A percentile compares a stretch with the other conserved stretches of the same genome.
These are phyloP conservation scores for Agrilus mali DNA, from an alignment of 2,888 invertebrate species.

Conservation along the genomic window DNA sequence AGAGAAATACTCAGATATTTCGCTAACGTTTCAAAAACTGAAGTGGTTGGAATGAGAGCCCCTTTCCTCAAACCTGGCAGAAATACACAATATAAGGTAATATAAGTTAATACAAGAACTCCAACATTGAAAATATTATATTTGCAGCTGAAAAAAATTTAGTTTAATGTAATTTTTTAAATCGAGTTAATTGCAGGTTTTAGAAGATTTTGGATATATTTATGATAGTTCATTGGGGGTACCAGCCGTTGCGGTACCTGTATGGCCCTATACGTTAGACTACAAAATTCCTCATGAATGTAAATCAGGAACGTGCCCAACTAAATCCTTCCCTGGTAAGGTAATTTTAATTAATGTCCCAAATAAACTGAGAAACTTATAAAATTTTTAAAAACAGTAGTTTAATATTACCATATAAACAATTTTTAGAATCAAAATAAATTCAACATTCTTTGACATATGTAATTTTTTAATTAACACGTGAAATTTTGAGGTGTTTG, in stretches of 20 bases:
- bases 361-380: background rate
- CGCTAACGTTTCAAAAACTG: slow-evolving; percentile 67
- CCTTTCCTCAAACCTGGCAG: slow-evolving; percentile 87
- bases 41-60: slow-evolving; percentile 77
- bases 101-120: background rate
- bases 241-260: slow-evolving; percentile 64
- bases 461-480: too few relatives aligned
- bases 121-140: too few relatives aligned
- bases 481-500: slow-evolving; percentile 53
- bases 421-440: too few relatives aligned
- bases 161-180: background rate
- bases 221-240: slow-evolving; percentile 88
- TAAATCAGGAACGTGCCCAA: slow-evolving; percentile 84
- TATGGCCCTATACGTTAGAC: slow-evolving; percentile 92
- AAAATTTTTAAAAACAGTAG: background rate
- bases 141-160: background rate
- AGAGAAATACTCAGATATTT: slow-evolving; percentile 73
- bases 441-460: too few relatives aligned
- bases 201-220: slow-evolving; percentile 85
- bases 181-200: slow-evolving; percentile 42
- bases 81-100: slow-evolving; percentile 81
- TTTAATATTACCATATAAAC: background rate
- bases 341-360: background rate
- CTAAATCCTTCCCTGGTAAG: slow-evolving; percentile 73
- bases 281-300: slow-evolving; percentile 88